phyloP scores from a whole-genome alignment of 2,888 invertebrate species.

The Punctoribates punctum region DNA sequence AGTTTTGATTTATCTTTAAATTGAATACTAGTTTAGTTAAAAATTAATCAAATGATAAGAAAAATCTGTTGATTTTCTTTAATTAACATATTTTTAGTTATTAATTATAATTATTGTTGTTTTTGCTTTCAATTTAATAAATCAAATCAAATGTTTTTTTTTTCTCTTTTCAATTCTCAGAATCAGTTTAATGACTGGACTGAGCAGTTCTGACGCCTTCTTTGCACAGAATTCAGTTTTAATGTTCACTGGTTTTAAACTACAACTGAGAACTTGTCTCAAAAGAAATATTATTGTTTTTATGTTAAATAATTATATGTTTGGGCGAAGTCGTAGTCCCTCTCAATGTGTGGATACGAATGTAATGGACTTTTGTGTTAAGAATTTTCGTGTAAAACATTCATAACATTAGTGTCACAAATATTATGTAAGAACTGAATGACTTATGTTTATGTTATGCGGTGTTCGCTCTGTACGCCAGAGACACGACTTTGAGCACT shows the following conservation, averaged over 20 bases:
- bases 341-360: neutral
- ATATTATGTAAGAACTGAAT: constrained; percentile 23
- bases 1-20: too few relatives aligned
- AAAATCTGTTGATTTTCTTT: too few relatives aligned
- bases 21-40: too few relatives aligned
- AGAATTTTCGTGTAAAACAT: constrained; percentile 28
- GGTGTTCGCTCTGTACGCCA: neutral
- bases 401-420: constrained; percentile 30
- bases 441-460: constrained; percentile 31
- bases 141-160: neutral
- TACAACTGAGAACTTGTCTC: constrained; percentile 1
- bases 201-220: neutral
- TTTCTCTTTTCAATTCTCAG: neutral
- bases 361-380: constrained; percentile 11
- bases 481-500: neutral
- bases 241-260: neutral
- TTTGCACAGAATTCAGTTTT: neutral
- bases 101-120: too few relatives aligned
- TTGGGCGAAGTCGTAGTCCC: constrained; percentile 16
- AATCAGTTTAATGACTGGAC: neutral
- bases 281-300: constrained; percentile 27
- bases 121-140: neutral
- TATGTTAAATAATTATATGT: constrained; percentile 31
- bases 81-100: too few relatives aligned
- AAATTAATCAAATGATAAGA: too few relatives aligned